These are phyloP conservation scores for Sarcoramphus papa DNA, from an alignment of 2,797 vertebrate species.

Conservation along the genomic window DNA sequence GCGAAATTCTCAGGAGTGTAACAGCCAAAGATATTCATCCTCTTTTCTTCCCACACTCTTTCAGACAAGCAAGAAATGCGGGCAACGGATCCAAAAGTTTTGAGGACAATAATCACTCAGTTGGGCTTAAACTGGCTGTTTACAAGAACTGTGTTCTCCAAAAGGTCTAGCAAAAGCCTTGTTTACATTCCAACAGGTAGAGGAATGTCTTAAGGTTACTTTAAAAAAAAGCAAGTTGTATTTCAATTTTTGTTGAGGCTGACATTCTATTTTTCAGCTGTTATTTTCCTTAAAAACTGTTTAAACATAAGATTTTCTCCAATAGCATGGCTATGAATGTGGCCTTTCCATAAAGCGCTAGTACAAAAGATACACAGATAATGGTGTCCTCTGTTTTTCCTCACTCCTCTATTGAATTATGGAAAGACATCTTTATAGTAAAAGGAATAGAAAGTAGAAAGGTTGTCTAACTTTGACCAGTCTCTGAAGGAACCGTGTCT, in stretches of 20 bases:
- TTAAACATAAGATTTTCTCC: not conserved
- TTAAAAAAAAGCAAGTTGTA: accelerated
- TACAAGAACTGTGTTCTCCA: not conserved
- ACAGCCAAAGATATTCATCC: not conserved
- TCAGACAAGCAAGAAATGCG: not conserved
- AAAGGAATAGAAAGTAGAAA: not conserved
- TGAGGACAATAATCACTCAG: not conserved
- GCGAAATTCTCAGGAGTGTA: not conserved
- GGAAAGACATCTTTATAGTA: not conserved
- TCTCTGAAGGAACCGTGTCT: not conserved
- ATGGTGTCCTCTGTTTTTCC: not conserved
- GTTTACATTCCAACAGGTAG: not conserved
- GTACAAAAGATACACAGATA: not conserved
- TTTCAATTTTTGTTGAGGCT: not conserved
- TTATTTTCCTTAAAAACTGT: not conserved
- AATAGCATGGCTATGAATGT: not conserved
- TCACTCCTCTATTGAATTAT: not conserved
- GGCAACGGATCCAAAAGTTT: not conserved
- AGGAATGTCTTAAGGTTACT: not conserved
- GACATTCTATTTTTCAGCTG: not conserved
- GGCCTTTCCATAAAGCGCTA: not conserved
- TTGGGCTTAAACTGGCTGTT: not conserved
- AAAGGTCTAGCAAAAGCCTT: not conserved
- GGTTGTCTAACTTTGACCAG: not conserved
- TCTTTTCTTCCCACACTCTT: not conserved